A percentile compares a stretch with the other conserved stretches of the same genome.
These are phyloP conservation scores for Linepithema humile DNA, from an alignment of 1,140 invertebrate species.

Conservation along the genomic window DNA sequence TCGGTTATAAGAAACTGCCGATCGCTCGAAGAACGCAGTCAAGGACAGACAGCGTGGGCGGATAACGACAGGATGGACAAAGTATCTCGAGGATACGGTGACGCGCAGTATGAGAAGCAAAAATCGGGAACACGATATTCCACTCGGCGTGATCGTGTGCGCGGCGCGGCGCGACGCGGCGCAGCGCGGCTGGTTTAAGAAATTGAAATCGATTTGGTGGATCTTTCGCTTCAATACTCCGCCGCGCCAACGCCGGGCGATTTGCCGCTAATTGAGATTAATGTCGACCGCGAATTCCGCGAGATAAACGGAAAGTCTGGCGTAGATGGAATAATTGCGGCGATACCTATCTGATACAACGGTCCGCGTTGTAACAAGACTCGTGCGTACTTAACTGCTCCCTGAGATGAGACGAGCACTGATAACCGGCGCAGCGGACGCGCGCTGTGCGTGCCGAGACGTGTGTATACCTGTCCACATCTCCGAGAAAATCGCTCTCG, in stretches of 20 bases:
- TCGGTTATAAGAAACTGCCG: background rate
- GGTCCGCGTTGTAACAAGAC: slow-evolving; percentile 53
- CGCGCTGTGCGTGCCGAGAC: slow-evolving; percentile 34
- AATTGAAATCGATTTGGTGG: slow-evolving; percentile 66
- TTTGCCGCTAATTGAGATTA: slow-evolving; percentile 73
- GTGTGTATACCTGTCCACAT: slow-evolving; percentile 44
- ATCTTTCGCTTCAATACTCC: slow-evolving; percentile 14
- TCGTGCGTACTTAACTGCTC: slow-evolving; percentile 48
- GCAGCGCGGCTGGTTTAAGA: slow-evolving; percentile 35
- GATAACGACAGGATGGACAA: slow-evolving; percentile 30
- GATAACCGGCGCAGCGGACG: slow-evolving; percentile 59
- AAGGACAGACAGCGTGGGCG: slow-evolving; percentile 11
- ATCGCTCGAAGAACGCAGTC: background rate
- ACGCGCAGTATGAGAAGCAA: background rate
- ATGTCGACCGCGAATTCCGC: slow-evolving; percentile 57
- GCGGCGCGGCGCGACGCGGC: background rate
- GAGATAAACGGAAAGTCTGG: slow-evolving; percentile 61
- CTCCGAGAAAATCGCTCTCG: slow-evolving; percentile 2
- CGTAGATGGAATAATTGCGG: slow-evolving; percentile 70
- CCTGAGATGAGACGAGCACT: slow-evolving; percentile 52
- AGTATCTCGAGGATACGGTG: slow-evolving; percentile 12
- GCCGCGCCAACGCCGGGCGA: slow-evolving; percentile 32
- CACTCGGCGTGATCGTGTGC: slow-evolving; percentile 39
- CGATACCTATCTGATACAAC: slow-evolving; percentile 67
- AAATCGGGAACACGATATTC: slow-evolving; percentile 67